These are phyloP conservation scores for Erebia epiphron DNA, from an alignment of 2,888 invertebrate species.

Conservation along the genomic window DNA sequence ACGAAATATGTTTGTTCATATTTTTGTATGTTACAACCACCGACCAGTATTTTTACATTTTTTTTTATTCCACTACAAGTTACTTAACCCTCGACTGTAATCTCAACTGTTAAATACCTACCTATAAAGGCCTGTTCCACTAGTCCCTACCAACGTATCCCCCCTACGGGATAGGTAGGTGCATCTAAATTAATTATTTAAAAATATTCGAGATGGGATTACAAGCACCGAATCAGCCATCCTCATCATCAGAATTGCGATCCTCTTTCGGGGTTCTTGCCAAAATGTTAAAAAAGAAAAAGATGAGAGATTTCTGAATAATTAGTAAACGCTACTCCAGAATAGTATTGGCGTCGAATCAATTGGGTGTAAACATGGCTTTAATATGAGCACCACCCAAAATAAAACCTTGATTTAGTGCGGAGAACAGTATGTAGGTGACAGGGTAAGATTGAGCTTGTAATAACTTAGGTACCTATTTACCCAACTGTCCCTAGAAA, in stretches of 20 bases:
- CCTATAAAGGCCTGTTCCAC: no score
- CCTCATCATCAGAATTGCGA: no score
- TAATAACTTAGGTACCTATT: background rate
- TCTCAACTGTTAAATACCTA: no score
- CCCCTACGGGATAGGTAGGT: no score
- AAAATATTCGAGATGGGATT: background rate
- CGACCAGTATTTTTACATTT: background rate
- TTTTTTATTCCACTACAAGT: no score
- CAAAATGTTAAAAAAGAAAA: background rate
- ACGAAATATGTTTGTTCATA: background rate
- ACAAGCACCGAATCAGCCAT: background rate
- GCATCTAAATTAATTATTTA: no score
- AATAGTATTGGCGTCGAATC: background rate
- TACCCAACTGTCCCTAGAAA: no score
- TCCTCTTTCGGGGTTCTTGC: background rate
- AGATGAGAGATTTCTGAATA: slow-evolving; percentile 3
- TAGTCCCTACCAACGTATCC: no score
- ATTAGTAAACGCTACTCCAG: slow-evolving; percentile 9
- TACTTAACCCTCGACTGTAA: no score
- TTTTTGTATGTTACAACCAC: background rate
- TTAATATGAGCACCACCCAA: background rate
- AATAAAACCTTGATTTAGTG: background rate
- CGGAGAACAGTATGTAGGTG: background rate
- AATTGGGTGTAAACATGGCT: background rate
- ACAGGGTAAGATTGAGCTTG: background rate